Evolutionary conservation across 2,797 vertebrate genomes (phyloP).

Genomic region (Sebastes oblongus): DNA sequence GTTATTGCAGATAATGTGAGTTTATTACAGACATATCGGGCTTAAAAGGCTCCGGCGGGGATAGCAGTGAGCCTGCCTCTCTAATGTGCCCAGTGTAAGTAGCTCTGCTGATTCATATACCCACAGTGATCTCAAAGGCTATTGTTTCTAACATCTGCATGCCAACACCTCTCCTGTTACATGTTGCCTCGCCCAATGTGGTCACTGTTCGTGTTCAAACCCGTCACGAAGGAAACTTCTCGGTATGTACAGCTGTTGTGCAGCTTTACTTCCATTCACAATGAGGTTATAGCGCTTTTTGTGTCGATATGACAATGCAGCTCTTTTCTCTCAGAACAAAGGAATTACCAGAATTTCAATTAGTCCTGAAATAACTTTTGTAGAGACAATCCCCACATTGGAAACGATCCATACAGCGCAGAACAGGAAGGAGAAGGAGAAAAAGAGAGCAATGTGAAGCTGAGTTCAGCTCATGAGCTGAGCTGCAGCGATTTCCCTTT

Average conservation of each 20-base stretch:
- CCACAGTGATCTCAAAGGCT: slow-evolving; percentile 38
- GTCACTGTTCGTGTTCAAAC: background rate
- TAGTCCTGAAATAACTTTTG: background rate
- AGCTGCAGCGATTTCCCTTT: slow-evolving; percentile 35
- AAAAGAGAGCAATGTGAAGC: background rate
- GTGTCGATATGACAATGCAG: background rate
- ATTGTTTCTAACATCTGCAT: slow-evolving; percentile 54
- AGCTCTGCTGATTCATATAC: slow-evolving; percentile 66
- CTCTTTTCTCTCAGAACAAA: background rate
- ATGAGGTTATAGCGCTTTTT: background rate
- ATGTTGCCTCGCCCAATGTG: slow-evolving; percentile 28
- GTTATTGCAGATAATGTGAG: slow-evolving; percentile 65
- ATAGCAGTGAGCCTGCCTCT: slow-evolving; percentile 40
- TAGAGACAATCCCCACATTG: background rate
- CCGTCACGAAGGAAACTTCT: background rate
- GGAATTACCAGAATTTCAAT: slow-evolving; percentile 3
- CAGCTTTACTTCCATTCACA: background rate
- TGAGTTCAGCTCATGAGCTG: slow-evolving; percentile 12
- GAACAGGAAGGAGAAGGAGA: background rate
- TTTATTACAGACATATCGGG: slow-evolving; percentile 68
- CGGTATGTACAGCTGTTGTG: background rate
- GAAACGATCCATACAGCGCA: background rate
- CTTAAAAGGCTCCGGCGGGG: slow-evolving; percentile 63
- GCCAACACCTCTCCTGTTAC: slow-evolving; percentile 42
- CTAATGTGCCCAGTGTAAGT: slow-evolving; percentile 66